These are phyloP conservation scores for Euplagia quadripunctaria DNA, from an alignment of 2,888 invertebrate genomes.

Conservation along the genomic window DNA sequence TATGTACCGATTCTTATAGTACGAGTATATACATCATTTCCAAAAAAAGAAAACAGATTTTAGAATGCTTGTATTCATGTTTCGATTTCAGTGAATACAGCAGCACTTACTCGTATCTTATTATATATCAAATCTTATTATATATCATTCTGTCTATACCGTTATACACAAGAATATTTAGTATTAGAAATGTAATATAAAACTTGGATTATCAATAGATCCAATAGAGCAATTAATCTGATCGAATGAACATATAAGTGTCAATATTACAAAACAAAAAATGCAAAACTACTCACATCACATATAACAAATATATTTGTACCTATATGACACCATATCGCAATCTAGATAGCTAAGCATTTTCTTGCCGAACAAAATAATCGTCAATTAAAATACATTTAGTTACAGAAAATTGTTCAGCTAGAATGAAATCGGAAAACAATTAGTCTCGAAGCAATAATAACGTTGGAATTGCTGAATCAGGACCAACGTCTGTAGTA, in stretches of 20 bases:
- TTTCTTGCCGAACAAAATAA: slow-evolving; percentile 31
- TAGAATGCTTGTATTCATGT: too few relatives aligned
- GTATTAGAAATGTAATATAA: not conserved
- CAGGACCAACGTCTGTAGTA: slow-evolving; percentile 71
- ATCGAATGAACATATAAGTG: not conserved
- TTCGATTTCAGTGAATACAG: not conserved
- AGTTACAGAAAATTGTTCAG: slow-evolving; percentile 62
- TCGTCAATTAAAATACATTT: slow-evolving; percentile 63
- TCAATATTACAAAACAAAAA: not conserved
- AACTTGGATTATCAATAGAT: not conserved
- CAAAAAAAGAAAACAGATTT: too few relatives aligned
- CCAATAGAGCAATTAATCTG: not conserved
- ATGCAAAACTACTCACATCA: not conserved
- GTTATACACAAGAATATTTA: not conserved
- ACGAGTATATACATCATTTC: too few relatives aligned
- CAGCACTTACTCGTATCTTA: not conserved
- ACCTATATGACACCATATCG: not conserved
- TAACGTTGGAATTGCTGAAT: slow-evolving; percentile 70
- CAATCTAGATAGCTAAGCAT: not conserved
- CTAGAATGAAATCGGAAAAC: slow-evolving; percentile 76
- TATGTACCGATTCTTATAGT: too few relatives aligned
- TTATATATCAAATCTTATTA: not conserved
- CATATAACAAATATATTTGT: not conserved
- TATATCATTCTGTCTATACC: not conserved
- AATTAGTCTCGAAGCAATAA: slow-evolving; percentile 77